Percentiles rank a stretch among this genome's conserved stretches.
phyloP scores from a whole-genome alignment of 2,113 vertebrate species.

The Synodontis membranacea region DNA sequence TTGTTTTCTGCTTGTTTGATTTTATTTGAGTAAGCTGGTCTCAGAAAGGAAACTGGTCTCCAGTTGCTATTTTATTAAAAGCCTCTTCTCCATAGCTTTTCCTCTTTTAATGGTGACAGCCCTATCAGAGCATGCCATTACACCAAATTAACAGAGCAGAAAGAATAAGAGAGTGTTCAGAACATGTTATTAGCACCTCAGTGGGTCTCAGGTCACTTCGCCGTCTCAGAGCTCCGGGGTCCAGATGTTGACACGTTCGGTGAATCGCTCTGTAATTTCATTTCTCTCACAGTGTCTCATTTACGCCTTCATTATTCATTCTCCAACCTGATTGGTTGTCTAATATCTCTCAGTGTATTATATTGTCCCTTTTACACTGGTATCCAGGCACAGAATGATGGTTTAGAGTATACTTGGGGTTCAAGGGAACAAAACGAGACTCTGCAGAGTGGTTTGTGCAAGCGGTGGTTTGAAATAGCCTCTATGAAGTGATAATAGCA shows the following conservation, averaged over 20 bases:
- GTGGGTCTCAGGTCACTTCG: not conserved
- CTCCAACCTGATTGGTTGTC: not conserved
- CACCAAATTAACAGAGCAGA: constrained; percentile 49
- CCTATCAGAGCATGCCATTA: constrained; percentile 44
- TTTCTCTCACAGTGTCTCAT: constrained; percentile 16
- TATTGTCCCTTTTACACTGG: not conserved
- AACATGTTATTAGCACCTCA: constrained; percentile 29
- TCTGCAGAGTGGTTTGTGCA: not conserved
- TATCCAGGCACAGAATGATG: not conserved
- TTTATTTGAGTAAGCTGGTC: not conserved
- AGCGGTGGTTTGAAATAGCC: not conserved
- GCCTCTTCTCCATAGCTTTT: constrained; percentile 40
- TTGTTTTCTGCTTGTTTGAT: constrained; percentile 4
- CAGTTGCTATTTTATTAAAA: constrained; percentile 58
- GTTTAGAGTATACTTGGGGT: not conserved
- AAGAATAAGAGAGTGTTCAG: constrained; percentile 42
- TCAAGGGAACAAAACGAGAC: not conserved
- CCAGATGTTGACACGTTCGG: constrained; percentile 10
- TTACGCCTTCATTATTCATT: not conserved
- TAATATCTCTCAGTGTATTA: not conserved
- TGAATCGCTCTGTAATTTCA: not conserved
- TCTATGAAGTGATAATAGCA: not conserved
- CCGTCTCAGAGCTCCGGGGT: not conserved
- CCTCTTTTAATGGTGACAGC: constrained; percentile 34
- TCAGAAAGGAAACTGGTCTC: constrained; percentile 8